Evolutionary conservation across 2,797 vertebrate species (phyloP), one percentile per base, ranked within the genome.

Genomic region (Buceros bicornis): DNA sequence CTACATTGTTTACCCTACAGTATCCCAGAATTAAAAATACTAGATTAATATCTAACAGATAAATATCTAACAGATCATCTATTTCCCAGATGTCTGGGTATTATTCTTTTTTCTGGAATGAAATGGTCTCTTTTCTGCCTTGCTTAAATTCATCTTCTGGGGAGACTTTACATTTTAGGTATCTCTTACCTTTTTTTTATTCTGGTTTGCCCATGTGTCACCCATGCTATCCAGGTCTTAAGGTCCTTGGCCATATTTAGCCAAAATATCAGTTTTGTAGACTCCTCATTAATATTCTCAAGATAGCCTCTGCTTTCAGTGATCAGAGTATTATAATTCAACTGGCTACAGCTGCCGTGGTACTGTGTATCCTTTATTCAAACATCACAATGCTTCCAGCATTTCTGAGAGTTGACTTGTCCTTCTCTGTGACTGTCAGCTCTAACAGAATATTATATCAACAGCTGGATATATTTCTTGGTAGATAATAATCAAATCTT

Each of bases 381-480:
- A 15, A 37, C 10, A 43, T 35, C 21, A 16, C 2, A 7, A 26
- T 66, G 51, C 5, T 93, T 89, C 29, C 62, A 72, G 78, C 13
- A 24, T 70, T 93, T 84, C 47, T 93, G 67, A 82, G 62, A 58
- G n/a, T 42, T 92, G 48, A 85, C 54, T 92, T 90, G 65, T 78
- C 71, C 54, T 61, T 16, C 54, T 89, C 11, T 67, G 40, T 45
- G 72, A 67, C 72, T 91, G 58, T 87, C 84, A 94, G 3, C 53
- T 91, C 56, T 56, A 92, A 73, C 35, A 80, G 78, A 89, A 60
- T 33, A 77, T 28, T 77, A 67, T 56, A 53, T 80, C 60, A 81
- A 80, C 72, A 89, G 31, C 84, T 96, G 89, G 79, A 80, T 95
- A 13, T 66, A 77, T 78, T 82, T 89, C 67, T 76, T 91, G 11